Evolutionary conservation across 2,888 invertebrate genomes (phyloP).

Genomic region (Torymus auratus): DNA sequence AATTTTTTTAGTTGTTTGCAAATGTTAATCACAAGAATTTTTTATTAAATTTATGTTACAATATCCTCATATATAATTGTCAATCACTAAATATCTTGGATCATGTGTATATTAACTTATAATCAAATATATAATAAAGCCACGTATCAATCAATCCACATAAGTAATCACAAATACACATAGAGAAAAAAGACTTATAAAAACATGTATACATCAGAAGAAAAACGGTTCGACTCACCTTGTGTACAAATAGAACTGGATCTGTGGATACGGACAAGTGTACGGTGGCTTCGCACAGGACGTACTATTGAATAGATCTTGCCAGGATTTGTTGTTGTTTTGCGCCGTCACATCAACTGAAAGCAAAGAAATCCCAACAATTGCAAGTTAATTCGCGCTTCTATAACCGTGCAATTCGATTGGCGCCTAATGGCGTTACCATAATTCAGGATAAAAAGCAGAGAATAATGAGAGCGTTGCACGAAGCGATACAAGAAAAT

Average conservation of each 20-base stretch:
- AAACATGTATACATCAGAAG: too few relatives aligned
- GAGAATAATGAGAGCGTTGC: conserved; percentile 63
- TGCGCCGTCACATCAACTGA: conserved; percentile 70
- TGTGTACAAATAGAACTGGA: conserved; percentile 89
- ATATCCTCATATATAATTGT: too few relatives aligned
- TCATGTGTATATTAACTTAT: too few relatives aligned
- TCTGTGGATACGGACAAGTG: conserved; percentile 89
- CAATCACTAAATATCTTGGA: too few relatives aligned
- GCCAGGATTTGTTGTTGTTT: conserved; percentile 78
- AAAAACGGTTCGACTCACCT: conserved; percentile 77
- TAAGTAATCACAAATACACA: too few relatives aligned
- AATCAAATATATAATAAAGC: too few relatives aligned
- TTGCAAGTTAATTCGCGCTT: not conserved
- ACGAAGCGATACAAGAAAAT: conserved; percentile 58
- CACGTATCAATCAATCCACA: too few relatives aligned
- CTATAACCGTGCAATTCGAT: not conserved
- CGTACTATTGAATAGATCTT: conserved; percentile 86
- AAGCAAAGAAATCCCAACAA: not conserved
- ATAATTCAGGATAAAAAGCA: not conserved
- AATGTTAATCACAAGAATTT: too few relatives aligned
- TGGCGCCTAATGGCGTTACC: not conserved
- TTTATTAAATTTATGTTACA: too few relatives aligned
- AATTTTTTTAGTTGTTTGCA: too few relatives aligned
- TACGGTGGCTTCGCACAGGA: conserved; percentile 90
- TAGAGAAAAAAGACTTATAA: too few relatives aligned